Evolutionary conservation across 1,140 invertebrate species (phyloP).

Genomic region (Drosophila sp.): DNA sequence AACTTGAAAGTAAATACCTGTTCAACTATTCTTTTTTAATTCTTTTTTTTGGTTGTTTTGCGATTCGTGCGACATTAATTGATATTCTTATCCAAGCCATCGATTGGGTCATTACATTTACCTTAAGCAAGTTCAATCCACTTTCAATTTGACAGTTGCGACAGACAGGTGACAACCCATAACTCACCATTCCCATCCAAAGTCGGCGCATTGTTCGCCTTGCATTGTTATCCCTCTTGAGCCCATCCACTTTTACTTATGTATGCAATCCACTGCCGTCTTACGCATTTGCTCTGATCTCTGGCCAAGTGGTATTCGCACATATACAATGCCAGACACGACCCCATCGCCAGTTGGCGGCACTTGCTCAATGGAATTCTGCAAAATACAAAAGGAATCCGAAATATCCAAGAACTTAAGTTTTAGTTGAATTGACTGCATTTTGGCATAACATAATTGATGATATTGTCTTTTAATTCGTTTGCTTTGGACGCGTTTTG

Average conservation of each 20-base stretch:
- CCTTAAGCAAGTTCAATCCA: constrained; percentile 67
- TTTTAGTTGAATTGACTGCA: background rate
- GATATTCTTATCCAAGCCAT: constrained; percentile 81
- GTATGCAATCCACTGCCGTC: constrained; percentile 56
- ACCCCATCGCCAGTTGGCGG: constrained; percentile 45
- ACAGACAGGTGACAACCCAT: constrained; percentile 83
- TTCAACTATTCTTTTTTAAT: background rate
- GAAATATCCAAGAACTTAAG: background rate
- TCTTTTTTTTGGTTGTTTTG: background rate
- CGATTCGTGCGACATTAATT: constrained; percentile 70
- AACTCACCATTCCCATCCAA: constrained; percentile 60
- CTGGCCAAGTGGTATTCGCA: constrained; percentile 20
- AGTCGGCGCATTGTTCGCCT: constrained; percentile 45
- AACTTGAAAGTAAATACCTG: constrained; percentile 29
- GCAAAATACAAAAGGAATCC: constrained; percentile 53
- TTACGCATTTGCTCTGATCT: constrained; percentile 36
- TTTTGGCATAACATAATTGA: constrained; percentile 80
- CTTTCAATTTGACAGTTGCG: constrained; percentile 82
- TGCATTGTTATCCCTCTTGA: constrained; percentile 25
- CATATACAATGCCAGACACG: constrained; percentile 64
- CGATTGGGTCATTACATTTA: constrained; percentile 51
- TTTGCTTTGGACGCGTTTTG: constrained; percentile 59
- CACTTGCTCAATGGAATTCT: constrained; percentile 52
- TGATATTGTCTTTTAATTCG: constrained; percentile 83
- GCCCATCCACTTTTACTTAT: constrained; percentile 65